Evolutionary conservation across 2,113 vertebrate species (phyloP).

Genomic region (Camelus bactrianus): DNA sequence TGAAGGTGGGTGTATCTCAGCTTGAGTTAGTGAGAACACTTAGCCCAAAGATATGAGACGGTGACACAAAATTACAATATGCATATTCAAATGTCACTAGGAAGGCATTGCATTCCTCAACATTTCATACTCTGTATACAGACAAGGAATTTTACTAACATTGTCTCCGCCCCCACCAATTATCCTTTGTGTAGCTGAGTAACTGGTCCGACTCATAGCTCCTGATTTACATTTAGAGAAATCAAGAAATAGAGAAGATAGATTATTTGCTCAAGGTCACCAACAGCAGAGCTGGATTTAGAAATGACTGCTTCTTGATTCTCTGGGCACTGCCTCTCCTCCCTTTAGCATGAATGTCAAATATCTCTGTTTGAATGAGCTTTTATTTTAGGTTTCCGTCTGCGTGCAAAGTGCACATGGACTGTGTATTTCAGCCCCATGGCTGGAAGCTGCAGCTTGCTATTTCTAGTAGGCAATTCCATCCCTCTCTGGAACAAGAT

Average conservation of each 20-base stretch:
- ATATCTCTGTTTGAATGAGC: constrained; percentile 35
- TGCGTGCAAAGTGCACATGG: not conserved
- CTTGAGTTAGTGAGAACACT: not conserved
- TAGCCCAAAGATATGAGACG: not conserved
- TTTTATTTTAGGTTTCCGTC: constrained; percentile 45
- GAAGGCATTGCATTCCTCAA: not conserved
- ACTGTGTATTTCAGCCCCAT: not conserved
- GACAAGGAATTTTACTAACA: not conserved
- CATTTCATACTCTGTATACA: not conserved
- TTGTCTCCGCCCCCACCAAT: not conserved
- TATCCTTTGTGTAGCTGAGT: not conserved
- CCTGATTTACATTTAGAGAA: constrained; percentile 37
- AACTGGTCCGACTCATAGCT: not conserved
- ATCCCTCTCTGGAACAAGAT: not conserved
- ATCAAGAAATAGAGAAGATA: not conserved
- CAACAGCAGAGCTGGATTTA: constrained; percentile 3
- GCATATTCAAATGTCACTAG: not conserved
- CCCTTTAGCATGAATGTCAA: not conserved
- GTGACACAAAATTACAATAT: not conserved
- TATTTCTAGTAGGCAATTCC: constrained; percentile 40
- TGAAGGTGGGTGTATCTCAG: not conserved
- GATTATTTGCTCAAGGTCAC: constrained; percentile 58
- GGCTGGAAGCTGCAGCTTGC: not conserved
- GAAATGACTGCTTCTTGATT: constrained; percentile 32
- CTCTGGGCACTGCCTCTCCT: constrained; percentile 20